These are phyloP conservation scores for Nerophis ophidion DNA, from an alignment of 2,113 vertebrate genomes.

Conservation along the genomic window DNA sequence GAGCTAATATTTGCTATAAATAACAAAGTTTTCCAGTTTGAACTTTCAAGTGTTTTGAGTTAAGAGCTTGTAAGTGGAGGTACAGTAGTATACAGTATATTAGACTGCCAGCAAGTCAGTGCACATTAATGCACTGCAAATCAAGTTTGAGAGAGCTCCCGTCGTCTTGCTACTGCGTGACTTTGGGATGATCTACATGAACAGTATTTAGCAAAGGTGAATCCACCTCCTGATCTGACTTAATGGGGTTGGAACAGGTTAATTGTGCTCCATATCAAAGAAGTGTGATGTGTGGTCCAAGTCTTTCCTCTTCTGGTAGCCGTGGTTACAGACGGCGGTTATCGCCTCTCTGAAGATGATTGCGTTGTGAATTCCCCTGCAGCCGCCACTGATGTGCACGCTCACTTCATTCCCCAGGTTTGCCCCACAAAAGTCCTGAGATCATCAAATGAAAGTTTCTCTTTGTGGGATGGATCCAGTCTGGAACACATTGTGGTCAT, in stretches of 20 bases:
- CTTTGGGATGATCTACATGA: conserved; percentile 1
- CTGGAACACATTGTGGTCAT: background rate
- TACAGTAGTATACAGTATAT: background rate
- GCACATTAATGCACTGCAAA: background rate
- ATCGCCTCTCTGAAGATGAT: conserved; percentile 12
- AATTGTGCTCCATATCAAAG: conserved; percentile 10
- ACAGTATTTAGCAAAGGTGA: background rate
- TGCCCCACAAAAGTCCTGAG: conserved; percentile 14
- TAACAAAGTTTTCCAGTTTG: too few relatives aligned
- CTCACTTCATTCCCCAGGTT: conserved; percentile 14
- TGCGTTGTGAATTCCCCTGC: background rate
- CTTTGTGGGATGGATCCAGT: background rate
- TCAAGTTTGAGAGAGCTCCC: conserved; percentile 1
- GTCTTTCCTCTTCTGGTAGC: conserved; percentile 8
- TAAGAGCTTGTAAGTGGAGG: too few relatives aligned
- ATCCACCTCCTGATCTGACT: conserved; percentile 11
- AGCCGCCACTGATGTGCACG: background rate
- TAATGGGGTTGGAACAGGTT: conserved; percentile 12
- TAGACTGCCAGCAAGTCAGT: background rate
- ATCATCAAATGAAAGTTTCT: too few relatives aligned
- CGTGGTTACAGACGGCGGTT: conserved; percentile 11
- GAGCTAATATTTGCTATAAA: too few relatives aligned
- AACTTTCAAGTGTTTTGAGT: too few relatives aligned
- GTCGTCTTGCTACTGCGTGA: background rate
- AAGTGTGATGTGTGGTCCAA: conserved; percentile 2